Evolutionary conservation across 1,140 invertebrate genomes (phyloP).

Genomic region (Brachionus manjavacas): DNA sequence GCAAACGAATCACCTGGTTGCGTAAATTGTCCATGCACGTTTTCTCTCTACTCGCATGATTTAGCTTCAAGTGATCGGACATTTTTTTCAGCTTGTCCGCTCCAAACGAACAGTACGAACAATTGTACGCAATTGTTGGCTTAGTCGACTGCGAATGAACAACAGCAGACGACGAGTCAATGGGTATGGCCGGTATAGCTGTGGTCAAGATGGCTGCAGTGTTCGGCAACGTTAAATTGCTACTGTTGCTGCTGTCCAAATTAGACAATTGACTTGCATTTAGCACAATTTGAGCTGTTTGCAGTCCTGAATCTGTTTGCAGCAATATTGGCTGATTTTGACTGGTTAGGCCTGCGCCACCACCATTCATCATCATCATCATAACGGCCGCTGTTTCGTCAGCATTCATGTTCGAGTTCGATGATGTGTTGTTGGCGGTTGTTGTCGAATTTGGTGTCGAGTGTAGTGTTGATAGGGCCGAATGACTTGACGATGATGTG

Average conservation of each 20-base stretch:
- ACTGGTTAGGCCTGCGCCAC: not conserved
- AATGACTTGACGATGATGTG: too few species aligned
- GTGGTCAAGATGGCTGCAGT: not conserved
- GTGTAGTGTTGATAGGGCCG: too few species aligned
- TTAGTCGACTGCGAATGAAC: not conserved
- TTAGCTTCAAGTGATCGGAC: conserved; percentile 7
- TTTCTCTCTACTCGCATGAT: conserved; percentile 19
- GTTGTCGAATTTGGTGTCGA: not conserved
- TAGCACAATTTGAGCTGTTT: conserved; percentile 30
- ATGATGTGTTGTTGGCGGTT: not conserved
- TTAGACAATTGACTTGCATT: not conserved
- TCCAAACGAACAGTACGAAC: conserved; percentile 33
- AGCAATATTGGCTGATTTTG: conserved; percentile 22
- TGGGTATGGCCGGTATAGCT: not conserved
- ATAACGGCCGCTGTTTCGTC: conserved; percentile 37
- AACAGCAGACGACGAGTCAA: not conserved
- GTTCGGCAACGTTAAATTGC: not conserved
- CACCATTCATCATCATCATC: conserved; percentile 43
- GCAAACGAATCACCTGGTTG: conserved; percentile 16
- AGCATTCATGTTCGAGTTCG: not conserved
- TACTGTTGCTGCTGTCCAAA: not conserved
- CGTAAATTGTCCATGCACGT: conserved; percentile 35
- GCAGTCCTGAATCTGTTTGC: conserved; percentile 4
- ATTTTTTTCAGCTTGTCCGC: conserved; percentile 42
- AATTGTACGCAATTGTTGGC: conserved; percentile 29